Base-by-base conservation (phyloP, 1,140 invertebrate species). In the Mya arenaria region DNA sequence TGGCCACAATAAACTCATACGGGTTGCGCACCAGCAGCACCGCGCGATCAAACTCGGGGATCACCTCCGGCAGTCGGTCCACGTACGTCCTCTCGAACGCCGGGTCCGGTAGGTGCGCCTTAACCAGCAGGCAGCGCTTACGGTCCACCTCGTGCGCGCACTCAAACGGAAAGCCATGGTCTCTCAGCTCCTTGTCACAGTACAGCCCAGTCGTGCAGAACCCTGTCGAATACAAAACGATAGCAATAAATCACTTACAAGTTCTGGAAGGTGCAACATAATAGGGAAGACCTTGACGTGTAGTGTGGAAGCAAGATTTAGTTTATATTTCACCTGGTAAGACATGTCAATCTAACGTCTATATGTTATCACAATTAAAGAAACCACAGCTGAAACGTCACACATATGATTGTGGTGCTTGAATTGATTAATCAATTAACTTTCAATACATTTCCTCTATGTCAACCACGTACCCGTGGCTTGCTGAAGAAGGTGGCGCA, bases 401-500 rank as follows among this genome's bases (percentile, higher is more conserved):
- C n/a, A n/a, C n/a, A n/a, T n/a, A n/a, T n/a, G n/a, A n/a, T n/a
- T n/a, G n/a, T n/a, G n/a, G n/a, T n/a, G n/a, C n/a, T n/a, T n/a
- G n/a, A n/a, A n/a, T n/a, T n/a, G n/a, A n/a, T n/a, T n/a, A n/a
- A n/a, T n/a, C n/a, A n/a, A n/a, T n/a, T n/a, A n/a, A n/a, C n/a
- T n/a, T n/a, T n/a, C n/a, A n/a, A n/a, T n/a, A n/a, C n/a, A n/a
- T n/a, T n/a, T n/a, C n/a, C n/a, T n/a, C n/a, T n/a, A 52, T 23
- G 48, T 3, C 19, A 1, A 52, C 25, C 10, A 52, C n/a, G 23
- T 55, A 72, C 69, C 69, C 36, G 69, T 58, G 0, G 69, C 69
- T 52, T 55, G 48, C 52, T 72, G 69, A 37, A 72, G 25, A 23
- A 72, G 36, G 58, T 72, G 69, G 4, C 69, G 69, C 0, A 72